phyloP scores from a whole-genome alignment of 2,888 invertebrate species.

The Ophonus ardosiacus region DNA sequence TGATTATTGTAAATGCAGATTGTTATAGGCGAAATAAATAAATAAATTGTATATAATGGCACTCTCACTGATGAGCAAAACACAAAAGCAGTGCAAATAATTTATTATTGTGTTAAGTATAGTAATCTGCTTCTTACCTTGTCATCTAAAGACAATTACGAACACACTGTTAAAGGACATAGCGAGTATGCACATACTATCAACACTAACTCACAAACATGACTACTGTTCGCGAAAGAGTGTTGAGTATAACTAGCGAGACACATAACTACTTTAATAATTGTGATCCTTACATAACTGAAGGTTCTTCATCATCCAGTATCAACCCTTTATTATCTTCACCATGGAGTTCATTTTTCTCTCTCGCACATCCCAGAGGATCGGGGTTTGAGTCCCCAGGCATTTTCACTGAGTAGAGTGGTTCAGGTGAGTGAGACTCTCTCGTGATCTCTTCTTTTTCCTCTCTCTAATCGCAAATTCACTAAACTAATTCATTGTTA shows the following conservation, averaged over 20 bases:
- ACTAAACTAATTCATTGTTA: slow-evolving; percentile 3
- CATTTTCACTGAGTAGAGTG: background rate
- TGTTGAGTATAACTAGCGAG: background rate
- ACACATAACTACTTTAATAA: background rate
- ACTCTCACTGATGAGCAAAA: no score
- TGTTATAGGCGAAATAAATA: no score
- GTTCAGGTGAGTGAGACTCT: background rate
- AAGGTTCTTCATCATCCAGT: slow-evolving; percentile 39
- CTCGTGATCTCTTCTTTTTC: slow-evolving; percentile 18
- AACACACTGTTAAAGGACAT: background rate
- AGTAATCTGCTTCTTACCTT: background rate
- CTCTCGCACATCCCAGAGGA: background rate
- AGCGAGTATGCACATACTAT: background rate
- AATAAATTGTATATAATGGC: no score
- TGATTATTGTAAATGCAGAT: no score
- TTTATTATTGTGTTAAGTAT: background rate
- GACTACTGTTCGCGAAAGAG: background rate
- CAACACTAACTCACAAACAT: background rate
- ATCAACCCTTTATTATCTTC: slow-evolving; percentile 13
- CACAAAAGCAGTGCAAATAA: no score
- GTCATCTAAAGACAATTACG: background rate
- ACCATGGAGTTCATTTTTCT: background rate
- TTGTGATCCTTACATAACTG: slow-evolving; percentile 42
- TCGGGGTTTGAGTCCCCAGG: background rate
- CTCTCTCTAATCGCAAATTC: slow-evolving; percentile 15